Percentiles rank a stretch among this genome's conserved stretches.
Conservation (phyloP, 2,888 invertebrate species). For the Epinotia demarniana region DNA sequence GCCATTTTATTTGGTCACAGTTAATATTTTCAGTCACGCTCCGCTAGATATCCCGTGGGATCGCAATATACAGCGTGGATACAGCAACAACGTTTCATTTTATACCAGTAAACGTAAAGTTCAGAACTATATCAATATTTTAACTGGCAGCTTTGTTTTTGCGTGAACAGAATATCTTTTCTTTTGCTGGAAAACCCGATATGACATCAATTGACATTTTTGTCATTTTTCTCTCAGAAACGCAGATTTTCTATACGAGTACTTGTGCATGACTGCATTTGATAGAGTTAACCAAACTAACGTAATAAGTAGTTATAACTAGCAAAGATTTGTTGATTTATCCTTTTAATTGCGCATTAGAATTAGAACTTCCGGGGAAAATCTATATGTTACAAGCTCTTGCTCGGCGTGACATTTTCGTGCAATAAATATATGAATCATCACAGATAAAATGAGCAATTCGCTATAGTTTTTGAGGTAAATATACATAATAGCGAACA, state of each 20-base stretch:
- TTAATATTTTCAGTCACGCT: conserved; percentile 33
- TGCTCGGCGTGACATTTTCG: too few relatives aligned
- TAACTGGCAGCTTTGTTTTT: conserved; percentile 20
- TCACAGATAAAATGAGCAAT: too few relatives aligned
- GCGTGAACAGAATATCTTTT: conserved; percentile 7
- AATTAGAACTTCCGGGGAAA: too few relatives aligned
- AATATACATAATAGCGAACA: too few relatives aligned
- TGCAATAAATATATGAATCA: too few relatives aligned
- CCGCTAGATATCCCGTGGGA: conserved; percentile 26
- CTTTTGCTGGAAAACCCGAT: conserved; percentile 7
- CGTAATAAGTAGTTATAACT: too few relatives aligned
- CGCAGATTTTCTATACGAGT: not conserved
- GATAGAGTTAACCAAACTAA: not conserved
- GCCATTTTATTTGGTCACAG: conserved; percentile 21
- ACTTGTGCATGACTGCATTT: not conserved
- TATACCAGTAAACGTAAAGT: conserved; percentile 20
- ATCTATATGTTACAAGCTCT: too few relatives aligned
- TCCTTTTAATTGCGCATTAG: too few relatives aligned
- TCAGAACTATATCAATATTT: conserved; percentile 24
- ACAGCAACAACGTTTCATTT: conserved; percentile 34
- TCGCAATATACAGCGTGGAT: conserved; percentile 13
- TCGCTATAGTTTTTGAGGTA: too few relatives aligned
- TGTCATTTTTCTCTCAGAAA: conserved; percentile 21
- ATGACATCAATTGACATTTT: conserved; percentile 20
- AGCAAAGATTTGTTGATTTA: too few relatives aligned